Percentiles rank a stretch among this genome's conserved stretches.
phyloP scores from a whole-genome alignment of 2,797 vertebrate species.

The Sciurus vulgaris region DNA sequence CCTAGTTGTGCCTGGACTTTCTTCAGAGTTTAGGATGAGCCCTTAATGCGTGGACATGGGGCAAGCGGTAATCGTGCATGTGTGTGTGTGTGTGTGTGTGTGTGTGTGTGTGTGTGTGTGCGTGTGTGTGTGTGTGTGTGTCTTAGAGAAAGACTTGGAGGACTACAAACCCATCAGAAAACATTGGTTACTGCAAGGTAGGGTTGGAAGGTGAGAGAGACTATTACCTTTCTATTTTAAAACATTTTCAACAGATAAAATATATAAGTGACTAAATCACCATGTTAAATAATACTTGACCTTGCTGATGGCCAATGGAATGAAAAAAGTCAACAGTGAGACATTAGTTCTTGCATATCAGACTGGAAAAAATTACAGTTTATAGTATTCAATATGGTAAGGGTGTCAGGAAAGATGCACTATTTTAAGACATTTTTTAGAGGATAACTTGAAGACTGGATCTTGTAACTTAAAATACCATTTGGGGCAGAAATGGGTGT shows the following conservation, averaged over 20 bases:
- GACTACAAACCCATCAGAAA: not conserved
- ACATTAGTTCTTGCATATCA: conserved; percentile 23
- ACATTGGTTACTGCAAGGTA: not conserved
- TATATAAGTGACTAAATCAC: conserved; percentile 62
- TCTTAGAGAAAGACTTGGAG: conserved; percentile 46
- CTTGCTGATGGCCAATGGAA: conserved; percentile 48
- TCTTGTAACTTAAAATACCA: conserved; percentile 5
- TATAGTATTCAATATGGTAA: conserved; percentile 10
- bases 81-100: not conserved
- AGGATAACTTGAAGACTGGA: not conserved
- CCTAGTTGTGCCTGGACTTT: not conserved
- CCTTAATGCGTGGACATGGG: not conserved
- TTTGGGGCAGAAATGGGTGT: not conserved
- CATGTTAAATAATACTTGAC: conserved; percentile 69
- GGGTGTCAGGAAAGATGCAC: conserved; percentile 6
- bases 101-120: not conserved
- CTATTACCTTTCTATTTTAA: conserved; percentile 50
- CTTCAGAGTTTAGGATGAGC: not conserved
- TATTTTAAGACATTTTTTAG: conserved; percentile 16
- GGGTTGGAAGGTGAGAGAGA: not conserved
- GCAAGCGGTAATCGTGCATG: not conserved
- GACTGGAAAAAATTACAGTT: conserved; percentile 45
- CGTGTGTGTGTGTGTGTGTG: not conserved
- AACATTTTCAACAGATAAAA: conserved; percentile 41
- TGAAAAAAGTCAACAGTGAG: conserved; percentile 57